Conservation (phyloP, 2,797 vertebrate species). For the Leptodactylus fallax region DNA sequence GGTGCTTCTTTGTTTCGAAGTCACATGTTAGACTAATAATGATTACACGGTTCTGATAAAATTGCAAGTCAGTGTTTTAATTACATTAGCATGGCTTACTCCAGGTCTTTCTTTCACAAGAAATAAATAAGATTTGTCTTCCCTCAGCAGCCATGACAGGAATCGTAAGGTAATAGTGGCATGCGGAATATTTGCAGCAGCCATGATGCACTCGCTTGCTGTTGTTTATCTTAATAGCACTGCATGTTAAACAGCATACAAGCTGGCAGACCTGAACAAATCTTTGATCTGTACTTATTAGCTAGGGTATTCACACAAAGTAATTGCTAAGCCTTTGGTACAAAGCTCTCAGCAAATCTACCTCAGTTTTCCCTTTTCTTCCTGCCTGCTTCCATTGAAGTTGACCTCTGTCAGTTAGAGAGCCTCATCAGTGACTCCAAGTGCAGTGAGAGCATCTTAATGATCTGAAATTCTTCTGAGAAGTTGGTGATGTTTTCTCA, state of each 20-base stretch:
- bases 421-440: slow-evolving; percentile 81
- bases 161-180: slow-evolving; percentile 28
- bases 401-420: slow-evolving; percentile 85
- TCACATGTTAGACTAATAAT: slow-evolving; percentile 28
- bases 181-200: slow-evolving; percentile 68
- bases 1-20: background rate
- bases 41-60: background rate
- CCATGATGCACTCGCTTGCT: slow-evolving; percentile 68
- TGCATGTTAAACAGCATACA: slow-evolving; percentile 76
- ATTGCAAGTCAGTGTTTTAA: slow-evolving; percentile 16
- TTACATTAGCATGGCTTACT: slow-evolving; percentile 14
- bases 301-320: slow-evolving; percentile 77
- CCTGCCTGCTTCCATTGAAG: slow-evolving; percentile 77
- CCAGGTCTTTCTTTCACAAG: background rate
- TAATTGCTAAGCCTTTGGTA: slow-evolving; percentile 76
- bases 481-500: slow-evolving; percentile 91
- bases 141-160: slow-evolving; percentile 33
- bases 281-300: slow-evolving; percentile 82
- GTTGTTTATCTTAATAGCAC: slow-evolving; percentile 75
- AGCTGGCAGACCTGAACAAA: slow-evolving; percentile 75
- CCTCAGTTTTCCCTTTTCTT: slow-evolving; percentile 80
- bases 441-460: slow-evolving; percentile 83
- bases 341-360: slow-evolving; percentile 78
- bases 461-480: slow-evolving; percentile 88
- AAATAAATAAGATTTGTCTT: slow-evolving; percentile 16